Conservation (phyloP, 1,140 invertebrate genomes). For the Drosophila serrata region DNA sequence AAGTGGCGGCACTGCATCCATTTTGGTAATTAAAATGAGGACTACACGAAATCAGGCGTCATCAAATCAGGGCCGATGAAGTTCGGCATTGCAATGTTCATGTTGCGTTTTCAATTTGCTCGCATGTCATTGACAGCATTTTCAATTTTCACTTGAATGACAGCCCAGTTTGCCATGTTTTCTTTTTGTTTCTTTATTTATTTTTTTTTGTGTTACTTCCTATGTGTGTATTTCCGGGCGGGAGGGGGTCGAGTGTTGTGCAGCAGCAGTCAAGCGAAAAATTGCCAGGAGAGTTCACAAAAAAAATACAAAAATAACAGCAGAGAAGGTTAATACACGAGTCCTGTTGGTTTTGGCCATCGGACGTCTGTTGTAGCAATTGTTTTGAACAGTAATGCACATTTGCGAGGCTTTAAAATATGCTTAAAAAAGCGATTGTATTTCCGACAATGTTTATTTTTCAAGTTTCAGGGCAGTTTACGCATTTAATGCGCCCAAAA, state of each 20-base stretch:
- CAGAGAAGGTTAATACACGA: slow-evolving; percentile 3
- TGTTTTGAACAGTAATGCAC: slow-evolving; percentile 22
- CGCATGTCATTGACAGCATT: slow-evolving; percentile 74
- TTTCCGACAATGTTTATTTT: slow-evolving; percentile 12
- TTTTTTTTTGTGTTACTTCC: slow-evolving; percentile 25
- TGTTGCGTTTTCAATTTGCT: slow-evolving; percentile 68
- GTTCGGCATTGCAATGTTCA: slow-evolving; percentile 43
- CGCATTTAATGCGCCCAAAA: slow-evolving; percentile 14
- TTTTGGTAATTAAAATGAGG: slow-evolving; percentile 68
- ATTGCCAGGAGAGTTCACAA: slow-evolving; percentile 46
- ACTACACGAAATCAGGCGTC: slow-evolving; percentile 28
- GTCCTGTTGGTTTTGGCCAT: slow-evolving; percentile 35
- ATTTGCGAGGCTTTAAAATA: slow-evolving; percentile 12
- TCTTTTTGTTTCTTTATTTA: slow-evolving; percentile 7
- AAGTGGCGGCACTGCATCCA: slow-evolving; percentile 48
- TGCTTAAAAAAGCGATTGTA: not conserved
- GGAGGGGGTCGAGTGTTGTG: slow-evolving; percentile 5
- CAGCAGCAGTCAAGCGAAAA: slow-evolving; percentile 48
- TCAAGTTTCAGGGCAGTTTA: not conserved
- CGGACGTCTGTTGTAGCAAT: not conserved
- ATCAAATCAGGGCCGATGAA: slow-evolving; percentile 43
- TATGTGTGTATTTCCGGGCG: not conserved
- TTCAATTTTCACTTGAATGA: slow-evolving; percentile 77
- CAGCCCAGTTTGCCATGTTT: slow-evolving; percentile 35
- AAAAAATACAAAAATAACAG: not conserved